Conservation (phyloP, 2,113 vertebrate species). For the Tretioscincus oriximinensis region DNA sequence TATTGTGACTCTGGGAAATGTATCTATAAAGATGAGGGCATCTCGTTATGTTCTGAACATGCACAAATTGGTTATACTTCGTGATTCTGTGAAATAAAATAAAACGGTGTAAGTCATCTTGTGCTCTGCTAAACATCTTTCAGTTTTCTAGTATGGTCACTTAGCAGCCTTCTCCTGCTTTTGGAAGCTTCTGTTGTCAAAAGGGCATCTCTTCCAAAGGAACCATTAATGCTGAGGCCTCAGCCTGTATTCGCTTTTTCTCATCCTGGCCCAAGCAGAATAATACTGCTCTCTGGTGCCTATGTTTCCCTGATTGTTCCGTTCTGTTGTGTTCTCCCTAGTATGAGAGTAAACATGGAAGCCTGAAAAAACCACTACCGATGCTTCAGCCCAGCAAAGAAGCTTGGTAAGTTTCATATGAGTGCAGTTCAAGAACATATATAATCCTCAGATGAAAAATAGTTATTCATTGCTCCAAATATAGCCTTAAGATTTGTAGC, state of each 20-base stretch:
- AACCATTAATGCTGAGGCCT: neutral
- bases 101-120: neutral
- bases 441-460: neutral
- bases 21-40: no score
- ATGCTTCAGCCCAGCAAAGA: slow-evolving; percentile 90
- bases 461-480: no score
- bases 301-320: neutral
- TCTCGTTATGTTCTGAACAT: neutral
- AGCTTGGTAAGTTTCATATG: slow-evolving; percentile 77
- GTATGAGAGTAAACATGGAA: slow-evolving; percentile 71
- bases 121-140: neutral
- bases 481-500: neutral
- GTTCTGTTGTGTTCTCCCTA: slow-evolving; percentile 16
- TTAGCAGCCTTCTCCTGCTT: no score
- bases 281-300: neutral
- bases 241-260: neutral
- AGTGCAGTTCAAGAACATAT: neutral
- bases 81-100: neutral
- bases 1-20: no score
- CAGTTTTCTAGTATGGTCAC: neutral
- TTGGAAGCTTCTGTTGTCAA: neutral
- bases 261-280: neutral
- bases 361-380: slow-evolving; percentile 80
- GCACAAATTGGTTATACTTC: neutral
- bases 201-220: neutral